These are phyloP conservation scores for Harpagus bidentatus DNA, from an alignment of 2,113 vertebrate genomes.

Conservation along the genomic window DNA sequence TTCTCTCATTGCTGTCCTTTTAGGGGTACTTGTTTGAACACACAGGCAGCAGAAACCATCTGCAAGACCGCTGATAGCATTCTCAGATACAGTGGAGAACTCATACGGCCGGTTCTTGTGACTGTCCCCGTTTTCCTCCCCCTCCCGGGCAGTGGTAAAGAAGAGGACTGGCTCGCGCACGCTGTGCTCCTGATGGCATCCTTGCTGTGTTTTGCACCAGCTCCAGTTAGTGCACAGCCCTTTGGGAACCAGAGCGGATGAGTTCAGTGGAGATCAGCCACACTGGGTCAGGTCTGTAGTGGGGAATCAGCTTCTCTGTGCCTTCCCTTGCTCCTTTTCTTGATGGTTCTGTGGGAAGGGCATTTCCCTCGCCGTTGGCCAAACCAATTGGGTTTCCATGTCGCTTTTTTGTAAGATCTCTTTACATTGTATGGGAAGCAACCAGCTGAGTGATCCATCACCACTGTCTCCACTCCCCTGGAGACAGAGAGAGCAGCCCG, in stretches of 20 bases:
- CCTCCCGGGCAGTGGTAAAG: not conserved
- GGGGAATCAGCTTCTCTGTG: not conserved
- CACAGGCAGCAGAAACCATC: not conserved
- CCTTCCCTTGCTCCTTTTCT: not conserved
- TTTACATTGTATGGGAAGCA: not conserved
- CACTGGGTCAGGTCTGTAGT: not conserved
- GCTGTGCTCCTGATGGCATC: not conserved
- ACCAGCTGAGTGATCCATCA: not conserved
- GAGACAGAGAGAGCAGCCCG: not conserved
- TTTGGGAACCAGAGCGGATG: not conserved
- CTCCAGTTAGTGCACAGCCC: not conserved
- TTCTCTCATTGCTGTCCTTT: not conserved
- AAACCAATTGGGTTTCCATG: not conserved
- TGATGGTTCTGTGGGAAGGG: not conserved
- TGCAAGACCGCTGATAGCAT: not conserved
- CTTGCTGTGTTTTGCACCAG: not conserved
- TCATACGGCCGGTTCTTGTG: not conserved
- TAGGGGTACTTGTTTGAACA: not conserved
- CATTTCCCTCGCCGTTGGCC: not conserved
- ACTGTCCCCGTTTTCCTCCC: not conserved
- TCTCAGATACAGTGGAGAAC: not conserved
- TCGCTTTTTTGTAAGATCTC: not conserved
- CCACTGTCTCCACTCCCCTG: not conserved
- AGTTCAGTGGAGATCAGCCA: not conserved
- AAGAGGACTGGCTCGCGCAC: not conserved